phyloP scores from a whole-genome alignment of 2,888 invertebrate species.

The Nysson spinosus region DNA sequence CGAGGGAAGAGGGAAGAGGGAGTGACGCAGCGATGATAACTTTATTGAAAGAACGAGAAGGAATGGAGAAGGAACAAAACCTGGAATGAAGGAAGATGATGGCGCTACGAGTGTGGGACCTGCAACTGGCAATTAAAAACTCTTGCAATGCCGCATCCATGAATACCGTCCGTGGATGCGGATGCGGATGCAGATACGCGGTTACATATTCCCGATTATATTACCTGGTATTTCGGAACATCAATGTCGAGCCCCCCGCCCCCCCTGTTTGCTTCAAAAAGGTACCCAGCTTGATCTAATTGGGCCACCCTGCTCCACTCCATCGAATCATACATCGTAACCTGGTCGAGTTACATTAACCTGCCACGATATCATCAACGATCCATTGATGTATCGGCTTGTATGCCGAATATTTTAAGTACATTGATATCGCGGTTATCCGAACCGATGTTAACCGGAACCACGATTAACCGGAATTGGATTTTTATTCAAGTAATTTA shows the following conservation, averaged over 20 bases:
- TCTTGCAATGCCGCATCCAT: conserved; percentile 34
- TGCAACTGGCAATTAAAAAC: conserved; percentile 47
- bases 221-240: conserved; percentile 9
- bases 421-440: too few relatives aligned
- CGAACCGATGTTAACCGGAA: too few relatives aligned
- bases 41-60: conserved; percentile 13
- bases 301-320: conserved; percentile 14
- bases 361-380: too few relatives aligned
- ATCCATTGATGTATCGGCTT: too few relatives aligned
- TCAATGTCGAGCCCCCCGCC: conserved; percentile 8
- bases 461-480: too few relatives aligned
- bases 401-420: too few relatives aligned
- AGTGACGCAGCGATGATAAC: conserved; percentile 24
- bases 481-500: too few relatives aligned
- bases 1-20: too few relatives aligned
- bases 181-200: too few relatives aligned
- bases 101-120: not conserved
- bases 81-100: not conserved
- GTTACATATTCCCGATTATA: conserved; percentile 19
- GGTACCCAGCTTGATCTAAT: conserved; percentile 9
- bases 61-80: not conserved
- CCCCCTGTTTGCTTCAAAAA: conserved; percentile 1
- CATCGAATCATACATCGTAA: conserved; percentile 5
- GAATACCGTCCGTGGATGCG: not conserved
- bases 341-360: too few relatives aligned